Evolutionary conservation across 1,140 invertebrate species (phyloP), one percentile per base, ranked within the genome.

Genomic region (Hypothenemus hampei): DNA sequence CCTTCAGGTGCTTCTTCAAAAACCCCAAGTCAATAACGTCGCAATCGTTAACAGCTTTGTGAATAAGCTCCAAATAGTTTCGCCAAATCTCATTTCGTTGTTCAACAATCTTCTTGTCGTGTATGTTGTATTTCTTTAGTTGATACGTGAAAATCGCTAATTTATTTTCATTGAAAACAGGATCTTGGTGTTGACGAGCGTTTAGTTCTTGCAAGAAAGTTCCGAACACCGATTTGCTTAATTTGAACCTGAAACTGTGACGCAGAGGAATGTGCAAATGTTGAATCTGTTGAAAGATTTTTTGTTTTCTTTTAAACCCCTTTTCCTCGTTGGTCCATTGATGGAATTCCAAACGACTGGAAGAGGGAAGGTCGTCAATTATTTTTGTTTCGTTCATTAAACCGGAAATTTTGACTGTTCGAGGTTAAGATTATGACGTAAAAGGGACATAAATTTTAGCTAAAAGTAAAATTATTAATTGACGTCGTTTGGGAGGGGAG

Each of bases 191-290:
- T 39, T 65, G 57, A 13, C 54, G 37, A 8, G 19, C 8, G 47
- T 67, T 67, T 16, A 62, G 46, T 18, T 47, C 29, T 16, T 64
- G 18, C 21, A 67, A 36, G 36, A 58, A 67, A 10, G 56, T 49
- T n/a, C 65, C 63, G 21, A 67, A 63, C 1, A 64, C 23, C 8
- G 60, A 60, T 31, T 61, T 36, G 8, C 52, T 50, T 15, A 67
- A 45, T 40, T 51, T 56, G 26, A 46, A 54, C 22, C 45, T n/a
- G 8, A 56, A 46, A 15, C 49, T 56, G n/a, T 43, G 35, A n/a
- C 39, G 40, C 19, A 67, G 60, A 23, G 63, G 50, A 15, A 64
- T 56, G 37, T 15, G n/a, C n/a, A 44, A 24, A 18, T 44, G 15
- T 13, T n/a, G 4, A 4, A 53, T 44, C 45, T 58, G 51, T 10